Base-by-base conservation (phyloP, 2,113 vertebrate species). In the Antechinus flavipes region DNA sequence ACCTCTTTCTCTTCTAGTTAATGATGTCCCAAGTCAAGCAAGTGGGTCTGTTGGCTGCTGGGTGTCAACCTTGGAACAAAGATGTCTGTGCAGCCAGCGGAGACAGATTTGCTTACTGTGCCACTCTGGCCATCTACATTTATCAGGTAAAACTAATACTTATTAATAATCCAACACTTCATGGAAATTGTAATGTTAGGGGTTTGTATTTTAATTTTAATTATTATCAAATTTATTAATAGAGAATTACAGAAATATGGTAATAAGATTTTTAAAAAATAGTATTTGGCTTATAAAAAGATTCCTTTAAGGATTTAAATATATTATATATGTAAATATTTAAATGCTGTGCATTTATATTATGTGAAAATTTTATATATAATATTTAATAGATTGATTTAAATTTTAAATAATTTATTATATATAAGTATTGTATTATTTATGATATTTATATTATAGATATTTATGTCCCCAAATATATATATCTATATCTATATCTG, bases 21-120 rank as follows among this genome's bases (percentile, higher is more conserved):
- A 99, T 98, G 96, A 99, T 99, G 99, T 99, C 99, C n/a, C 99
- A 99, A 94, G 99, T 99, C 94, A 99, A 99, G 97, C 99, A 99
- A 98, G 99, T 99, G 96, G 99, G 99, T 9, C 98, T 99, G 94
- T 55, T 99, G 98, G 99, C 99, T 94, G 99, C 99, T 27, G 99
- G 99, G 30, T 99, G 99, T 95, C 99, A 99, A 97, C 99, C 99
- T 0, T 99, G 99, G 99, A 99, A 99, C 96, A 99, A 99, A 98
- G 99, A 99, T 12, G 99, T 99, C 0, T 99, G 99, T 96, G 99
- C 99, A 3, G 99, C 99, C 47, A 99, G 98, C 46, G 99, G 99
- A 90, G 99, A 99, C 97, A 99, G 99, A 96, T 99, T 99, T 95
- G 99, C 99, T 0, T 99, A 99, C 97, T 99, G 99, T 95, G 99